A percentile compares a stretch with the other conserved stretches of the same genome.
phyloP scores from a whole-genome alignment of 2,797 vertebrate species.

The Tauraco hartlaubi region DNA sequence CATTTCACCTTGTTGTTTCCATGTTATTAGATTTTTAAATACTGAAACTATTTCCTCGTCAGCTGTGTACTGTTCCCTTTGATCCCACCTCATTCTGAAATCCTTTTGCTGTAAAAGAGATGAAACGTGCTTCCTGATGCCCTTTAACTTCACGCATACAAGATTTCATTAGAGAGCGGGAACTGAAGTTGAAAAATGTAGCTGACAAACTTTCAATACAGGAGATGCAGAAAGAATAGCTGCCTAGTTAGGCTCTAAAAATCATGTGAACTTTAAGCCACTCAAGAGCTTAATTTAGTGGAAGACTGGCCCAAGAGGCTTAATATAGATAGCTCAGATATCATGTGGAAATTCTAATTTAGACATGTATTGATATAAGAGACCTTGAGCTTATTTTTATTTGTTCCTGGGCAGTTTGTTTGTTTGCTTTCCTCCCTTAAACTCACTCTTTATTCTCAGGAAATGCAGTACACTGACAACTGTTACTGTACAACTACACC shows the following conservation, averaged over 20 bases:
- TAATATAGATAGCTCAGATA: conserved; percentile 75
- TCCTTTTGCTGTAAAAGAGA: neutral
- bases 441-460: neutral
- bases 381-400: conserved; percentile 2
- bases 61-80: neutral
- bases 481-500: neutral
- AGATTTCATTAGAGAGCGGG: neutral
- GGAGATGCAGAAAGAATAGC: neutral
- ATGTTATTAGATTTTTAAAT: neutral
- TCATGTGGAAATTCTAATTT: conserved; percentile 70
- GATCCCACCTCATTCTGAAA: neutral
- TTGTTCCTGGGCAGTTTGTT: neutral
- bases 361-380: conserved; percentile 41
- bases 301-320: conserved; percentile 43
- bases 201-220: neutral
- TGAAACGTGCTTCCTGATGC: neutral
- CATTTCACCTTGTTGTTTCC: neutral
- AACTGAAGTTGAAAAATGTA: neutral
- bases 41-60: neutral
- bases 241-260: conserved; percentile 33
- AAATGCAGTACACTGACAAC: neutral
- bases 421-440: neutral
- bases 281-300: conserved; percentile 79
- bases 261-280: conserved; percentile 66
- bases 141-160: neutral